Evolutionary conservation across 1,140 invertebrate species (phyloP), one percentile per base, ranked within the genome.

Genomic region (Pseudomyrmex dendroicus): DNA sequence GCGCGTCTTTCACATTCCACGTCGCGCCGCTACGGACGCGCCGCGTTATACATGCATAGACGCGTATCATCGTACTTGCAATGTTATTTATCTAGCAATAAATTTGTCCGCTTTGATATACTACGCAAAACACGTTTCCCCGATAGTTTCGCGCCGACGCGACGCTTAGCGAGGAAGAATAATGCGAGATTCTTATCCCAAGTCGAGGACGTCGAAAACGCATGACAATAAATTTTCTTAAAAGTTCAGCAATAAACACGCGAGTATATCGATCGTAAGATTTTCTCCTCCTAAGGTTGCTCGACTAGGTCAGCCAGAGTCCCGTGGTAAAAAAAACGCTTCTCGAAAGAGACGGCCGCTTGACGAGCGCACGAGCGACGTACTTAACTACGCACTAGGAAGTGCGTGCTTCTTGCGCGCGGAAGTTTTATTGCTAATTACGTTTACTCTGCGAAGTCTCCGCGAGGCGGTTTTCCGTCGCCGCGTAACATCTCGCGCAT

Each of bases 71-170:
- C 72, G 78, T 76, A 73, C 73, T 50, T 48, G 22, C n/a, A 50
- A 76, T 67, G 73, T 87, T 87, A 87, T 87, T 87, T 87, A 87
- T 87, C 83, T 78, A 84, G 67, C 61, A 84, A 87, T 87, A 87
- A 87, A 87, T 87, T 87, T 84, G 67, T 73, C 48, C 86, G 67
- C 9, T 50, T 72, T 86, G 86, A 87, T 84, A 83, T 83, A 84
- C 80, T 86, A 83, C 80, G 54, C 61, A 70, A 68, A 86, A 87
- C 82, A 80, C 17, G 82, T 86, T 84, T 84, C 61, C 82, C 66
- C 73, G 85, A 84, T 80, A 80, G 82, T 86, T 86, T 82, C 68
- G 61, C 70, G 70, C 72, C 82, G 82, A 83, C 80, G 66, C 66
- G 50, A 83, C 10, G 56, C 35, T 46, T 50, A 57, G 54, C 8